These are phyloP conservation scores for Leptogaster cylindrica DNA, from an alignment of 2,888 invertebrate species.

Conservation along the genomic window DNA sequence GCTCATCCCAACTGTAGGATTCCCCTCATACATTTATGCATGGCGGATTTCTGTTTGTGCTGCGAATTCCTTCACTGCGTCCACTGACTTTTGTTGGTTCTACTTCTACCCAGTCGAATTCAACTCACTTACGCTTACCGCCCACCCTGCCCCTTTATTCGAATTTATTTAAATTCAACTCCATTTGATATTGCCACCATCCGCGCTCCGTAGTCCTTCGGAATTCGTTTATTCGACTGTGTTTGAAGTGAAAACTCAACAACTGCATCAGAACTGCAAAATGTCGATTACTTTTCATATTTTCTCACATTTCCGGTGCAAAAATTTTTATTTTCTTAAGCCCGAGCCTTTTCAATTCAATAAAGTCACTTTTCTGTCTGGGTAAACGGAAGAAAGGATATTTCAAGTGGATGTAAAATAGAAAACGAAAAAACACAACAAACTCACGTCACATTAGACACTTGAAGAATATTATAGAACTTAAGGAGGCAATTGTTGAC, in stretches of 20 bases:
- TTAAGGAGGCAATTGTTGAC: no score
- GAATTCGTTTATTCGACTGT: background rate
- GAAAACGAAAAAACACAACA: no score
- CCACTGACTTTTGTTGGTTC: background rate
- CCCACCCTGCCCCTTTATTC: background rate
- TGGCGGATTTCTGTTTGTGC: conserved; percentile 13
- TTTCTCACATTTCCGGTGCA: conserved; percentile 12
- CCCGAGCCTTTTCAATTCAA: no score
- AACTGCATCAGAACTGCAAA: conserved; percentile 12
- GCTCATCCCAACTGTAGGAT: background rate
- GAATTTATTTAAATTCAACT: conserved; percentile 19
- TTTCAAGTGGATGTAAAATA: no score
- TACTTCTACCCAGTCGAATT: background rate
- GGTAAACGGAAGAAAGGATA: no score
- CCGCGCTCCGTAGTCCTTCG: background rate
- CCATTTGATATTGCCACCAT: conserved; percentile 1
- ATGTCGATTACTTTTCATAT: conserved; percentile 25
- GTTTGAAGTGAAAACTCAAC: background rate
- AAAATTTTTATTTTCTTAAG: no score
- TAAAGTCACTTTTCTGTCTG: no score
- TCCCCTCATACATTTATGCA: conserved; percentile 22
- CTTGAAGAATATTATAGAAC: no score
- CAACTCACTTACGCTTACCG: background rate
- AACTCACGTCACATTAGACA: no score
- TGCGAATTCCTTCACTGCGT: background rate